A percentile compares a stretch with the other conserved stretches of the same genome.
phyloP scores from a whole-genome alignment of 2,797 vertebrate species.

The Chanos chanos region DNA sequence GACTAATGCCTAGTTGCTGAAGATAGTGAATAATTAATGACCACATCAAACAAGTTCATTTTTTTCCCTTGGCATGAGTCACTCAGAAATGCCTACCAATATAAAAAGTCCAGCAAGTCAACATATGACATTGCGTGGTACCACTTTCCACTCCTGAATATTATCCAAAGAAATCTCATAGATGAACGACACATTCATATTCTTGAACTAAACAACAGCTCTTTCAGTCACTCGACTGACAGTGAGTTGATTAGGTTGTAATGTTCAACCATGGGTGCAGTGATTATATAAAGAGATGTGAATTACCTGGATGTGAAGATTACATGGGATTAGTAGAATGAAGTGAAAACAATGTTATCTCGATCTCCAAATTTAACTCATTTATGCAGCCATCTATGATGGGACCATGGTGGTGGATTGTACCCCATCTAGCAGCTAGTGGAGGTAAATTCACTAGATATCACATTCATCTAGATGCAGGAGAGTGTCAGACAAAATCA shows the following conservation, averaged over 20 bases:
- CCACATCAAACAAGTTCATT: constrained; percentile 8
- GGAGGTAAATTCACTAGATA: no score
- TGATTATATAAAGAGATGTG: background rate
- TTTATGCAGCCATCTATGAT: no score
- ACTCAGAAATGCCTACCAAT: constrained; percentile 33
- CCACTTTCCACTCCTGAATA: constrained; percentile 26
- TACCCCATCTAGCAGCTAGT: no score
- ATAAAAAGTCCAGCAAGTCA: background rate
- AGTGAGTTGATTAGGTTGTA: constrained; percentile 14
- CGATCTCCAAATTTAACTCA: background rate
- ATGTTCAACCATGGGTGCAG: constrained; percentile 3
- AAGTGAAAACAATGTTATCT: background rate
- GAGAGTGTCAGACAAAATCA: no score
- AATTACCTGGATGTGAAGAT: background rate
- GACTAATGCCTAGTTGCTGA: constrained; percentile 32
- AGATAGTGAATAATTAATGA: constrained; percentile 46
- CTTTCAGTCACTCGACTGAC: no score
- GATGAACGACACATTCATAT: no score
- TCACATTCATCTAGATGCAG: no score
- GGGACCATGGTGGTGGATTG: no score
- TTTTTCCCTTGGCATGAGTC: constrained; percentile 27
- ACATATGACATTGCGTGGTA: background rate
- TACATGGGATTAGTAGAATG: constrained; percentile 18
- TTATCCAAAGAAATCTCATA: constrained; percentile 32
- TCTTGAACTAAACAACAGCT: no score